Base-by-base conservation (phyloP, 1,140 invertebrate genomes). In the Steinernema feltiae region DNA sequence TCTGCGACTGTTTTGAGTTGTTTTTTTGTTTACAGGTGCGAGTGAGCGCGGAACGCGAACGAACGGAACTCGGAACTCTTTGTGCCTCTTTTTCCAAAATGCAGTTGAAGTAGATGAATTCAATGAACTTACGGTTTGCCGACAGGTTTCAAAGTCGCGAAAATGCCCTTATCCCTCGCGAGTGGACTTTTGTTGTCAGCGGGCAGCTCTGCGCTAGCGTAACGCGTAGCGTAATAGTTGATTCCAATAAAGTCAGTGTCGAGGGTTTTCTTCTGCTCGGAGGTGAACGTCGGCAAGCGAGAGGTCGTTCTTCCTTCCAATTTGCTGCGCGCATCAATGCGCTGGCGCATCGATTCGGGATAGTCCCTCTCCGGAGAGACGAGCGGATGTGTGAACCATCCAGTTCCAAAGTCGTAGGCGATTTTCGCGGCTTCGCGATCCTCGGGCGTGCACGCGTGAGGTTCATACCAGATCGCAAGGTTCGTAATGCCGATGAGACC, bases 161-260 rank as follows among this genome's bases (percentile, higher is more conserved):
- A n/a, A n/a, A n/a, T n/a, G n/a, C n/a, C n/a, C n/a, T n/a, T n/a
- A n/a, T n/a, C n/a, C n/a, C n/a, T n/a, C n/a, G n/a, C n/a, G n/a
- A n/a, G n/a, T n/a, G n/a, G n/a, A n/a, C n/a, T n/a, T n/a, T n/a
- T n/a, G n/a, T n/a, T n/a, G n/a, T n/a, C n/a, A n/a, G n/a, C n/a
- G n/a, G n/a, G n/a, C 15, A 17, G 15, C 53, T 63, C 53, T n/a
- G 12, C 24, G 3, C 53, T 63, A 7, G 53, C 7, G 24, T 7
- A 63, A 63, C 15, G 7, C 53, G 53, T n/a, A 63, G n/a, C n/a
- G 53, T 63, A 63, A 27, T 63, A 63, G 53, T 63, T 63, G 53
- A 63, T 63, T 63, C 53, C 53, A 3, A 63, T 12, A 27, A 63
- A 63, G 53, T 63, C 53, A 3, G 53, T 21, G 7, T 63, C 24